phyloP scores from a whole-genome alignment of 2,113 vertebrate genomes.

The Ivindomyrus marchei region DNA sequence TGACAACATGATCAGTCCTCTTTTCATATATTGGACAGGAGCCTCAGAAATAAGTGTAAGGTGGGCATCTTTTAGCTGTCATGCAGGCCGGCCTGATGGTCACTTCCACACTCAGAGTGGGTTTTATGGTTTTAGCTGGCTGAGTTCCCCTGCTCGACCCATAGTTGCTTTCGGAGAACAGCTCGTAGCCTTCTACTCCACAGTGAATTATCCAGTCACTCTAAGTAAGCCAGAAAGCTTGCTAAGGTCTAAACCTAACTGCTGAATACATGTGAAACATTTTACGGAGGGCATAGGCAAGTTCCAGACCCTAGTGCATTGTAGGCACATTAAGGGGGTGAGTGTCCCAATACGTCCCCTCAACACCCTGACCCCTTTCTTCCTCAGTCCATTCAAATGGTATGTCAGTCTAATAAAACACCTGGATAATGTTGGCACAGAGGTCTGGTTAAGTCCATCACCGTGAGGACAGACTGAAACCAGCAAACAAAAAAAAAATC shows the following conservation, averaged over 20 bases:
- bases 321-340: not conserved
- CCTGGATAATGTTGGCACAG: constrained; percentile 9
- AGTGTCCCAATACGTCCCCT: not conserved
- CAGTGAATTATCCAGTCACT: constrained; percentile 34
- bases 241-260: constrained; percentile 18
- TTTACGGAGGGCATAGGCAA: constrained; percentile 22
- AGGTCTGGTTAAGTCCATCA: not conserved
- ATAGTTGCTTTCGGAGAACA: not conserved
- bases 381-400: constrained; percentile 4
- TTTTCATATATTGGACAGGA: not conserved
- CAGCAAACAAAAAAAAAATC: not conserved
- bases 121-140: not conserved
- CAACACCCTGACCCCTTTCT: not conserved
- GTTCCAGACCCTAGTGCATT: constrained; percentile 15
- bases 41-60: not conserved
- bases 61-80: not conserved
- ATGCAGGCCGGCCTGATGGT: not conserved
- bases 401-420: constrained; percentile 26
- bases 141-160: not conserved
- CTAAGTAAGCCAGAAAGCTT: constrained; percentile 30
- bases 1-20: not conserved
- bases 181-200: not conserved
- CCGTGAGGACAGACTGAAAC: not conserved
- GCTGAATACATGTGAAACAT: constrained; percentile 13
- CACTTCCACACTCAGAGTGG: constrained; percentile 4